A percentile compares a stretch with the other conserved stretches of the same genome.
These are phyloP conservation scores for Anoplopoma fimbria DNA, from an alignment of 2,113 vertebrate species.

Conservation along the genomic window DNA sequence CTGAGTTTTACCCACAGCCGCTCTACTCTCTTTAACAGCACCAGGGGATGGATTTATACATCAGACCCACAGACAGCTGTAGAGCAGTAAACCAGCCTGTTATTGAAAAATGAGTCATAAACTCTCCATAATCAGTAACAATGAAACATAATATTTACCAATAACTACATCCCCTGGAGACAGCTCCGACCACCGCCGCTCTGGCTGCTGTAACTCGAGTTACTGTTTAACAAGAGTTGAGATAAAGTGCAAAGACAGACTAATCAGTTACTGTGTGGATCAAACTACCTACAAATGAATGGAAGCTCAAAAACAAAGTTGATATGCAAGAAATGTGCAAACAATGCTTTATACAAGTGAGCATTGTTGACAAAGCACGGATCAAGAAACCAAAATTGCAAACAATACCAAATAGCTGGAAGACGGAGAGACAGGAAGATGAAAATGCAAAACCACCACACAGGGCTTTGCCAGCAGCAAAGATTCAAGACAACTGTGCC, in stretches of 20 bases:
- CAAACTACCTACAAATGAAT: neutral
- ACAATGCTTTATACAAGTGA: neutral
- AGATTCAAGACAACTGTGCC: neutral
- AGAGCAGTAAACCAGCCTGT: neutral
- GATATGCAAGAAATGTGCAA: neutral
- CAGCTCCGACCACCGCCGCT: neutral
- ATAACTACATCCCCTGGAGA: conserved; percentile 34
- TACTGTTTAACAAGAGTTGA: conserved; percentile 71
- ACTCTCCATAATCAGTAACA: conserved; percentile 44
- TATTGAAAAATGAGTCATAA: conserved; percentile 41
- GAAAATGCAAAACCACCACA: conserved; percentile 3
- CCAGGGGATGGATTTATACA: conserved; percentile 28
- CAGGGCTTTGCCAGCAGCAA: conserved; percentile 1
- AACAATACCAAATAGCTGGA: conserved; percentile 11
- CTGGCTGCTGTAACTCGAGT: conserved; percentile 17
- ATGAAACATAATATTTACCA: conserved; percentile 42
- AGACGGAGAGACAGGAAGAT: conserved; percentile 18
- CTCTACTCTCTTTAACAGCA: conserved; percentile 34
- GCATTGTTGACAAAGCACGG: neutral
- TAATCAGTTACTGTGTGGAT: conserved; percentile 14
- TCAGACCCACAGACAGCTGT: conserved; percentile 14
- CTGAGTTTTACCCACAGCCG: conserved; percentile 29
- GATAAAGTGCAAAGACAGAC: conserved; percentile 37
- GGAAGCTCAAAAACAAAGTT: neutral
- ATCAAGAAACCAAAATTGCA: neutral